phyloP scores from a whole-genome alignment of 2,113 vertebrate species.

The Chauna torquata region DNA sequence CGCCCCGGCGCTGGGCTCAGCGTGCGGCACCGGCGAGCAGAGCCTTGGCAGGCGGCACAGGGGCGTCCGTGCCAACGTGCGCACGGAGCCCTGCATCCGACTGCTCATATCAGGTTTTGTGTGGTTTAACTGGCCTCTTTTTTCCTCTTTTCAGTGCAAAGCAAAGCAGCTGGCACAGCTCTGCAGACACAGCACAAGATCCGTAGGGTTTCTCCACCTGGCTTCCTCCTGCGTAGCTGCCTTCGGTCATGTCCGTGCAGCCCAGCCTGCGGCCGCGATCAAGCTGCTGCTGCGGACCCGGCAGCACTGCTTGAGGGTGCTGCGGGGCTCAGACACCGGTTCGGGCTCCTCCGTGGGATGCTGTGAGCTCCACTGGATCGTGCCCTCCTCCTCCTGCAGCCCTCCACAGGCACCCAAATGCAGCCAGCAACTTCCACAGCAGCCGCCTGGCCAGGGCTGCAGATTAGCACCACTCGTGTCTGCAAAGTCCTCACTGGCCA shows the following conservation, averaged over 20 bases:
- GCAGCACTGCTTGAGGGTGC: not conserved
- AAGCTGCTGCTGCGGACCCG: fast-evolving
- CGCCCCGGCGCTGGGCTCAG: not conserved
- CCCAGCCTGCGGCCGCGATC: fast-evolving
- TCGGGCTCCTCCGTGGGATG: not conserved
- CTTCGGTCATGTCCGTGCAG: fast-evolving
- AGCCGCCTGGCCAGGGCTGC: not conserved
- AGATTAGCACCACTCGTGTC: not conserved
- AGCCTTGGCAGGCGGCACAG: not conserved
- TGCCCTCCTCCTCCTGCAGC: not conserved
- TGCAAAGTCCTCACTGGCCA: not conserved
- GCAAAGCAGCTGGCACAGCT: not conserved
- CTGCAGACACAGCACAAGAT: not conserved
- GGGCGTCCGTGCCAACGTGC: fast-evolving
- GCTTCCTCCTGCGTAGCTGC: not conserved
- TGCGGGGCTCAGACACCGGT: not conserved
- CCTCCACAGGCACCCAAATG: not conserved
- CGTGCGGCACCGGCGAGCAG: not conserved
- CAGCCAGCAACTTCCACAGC: not conserved
- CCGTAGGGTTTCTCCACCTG: not conserved
- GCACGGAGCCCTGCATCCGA: not conserved
- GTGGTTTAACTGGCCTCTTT: not conserved
- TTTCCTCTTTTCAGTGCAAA: not conserved
- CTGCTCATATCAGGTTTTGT: not conserved
- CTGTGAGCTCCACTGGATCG: not conserved